Evolutionary conservation across 2,113 vertebrate genomes (phyloP).

Genomic region (Gobius niger): DNA sequence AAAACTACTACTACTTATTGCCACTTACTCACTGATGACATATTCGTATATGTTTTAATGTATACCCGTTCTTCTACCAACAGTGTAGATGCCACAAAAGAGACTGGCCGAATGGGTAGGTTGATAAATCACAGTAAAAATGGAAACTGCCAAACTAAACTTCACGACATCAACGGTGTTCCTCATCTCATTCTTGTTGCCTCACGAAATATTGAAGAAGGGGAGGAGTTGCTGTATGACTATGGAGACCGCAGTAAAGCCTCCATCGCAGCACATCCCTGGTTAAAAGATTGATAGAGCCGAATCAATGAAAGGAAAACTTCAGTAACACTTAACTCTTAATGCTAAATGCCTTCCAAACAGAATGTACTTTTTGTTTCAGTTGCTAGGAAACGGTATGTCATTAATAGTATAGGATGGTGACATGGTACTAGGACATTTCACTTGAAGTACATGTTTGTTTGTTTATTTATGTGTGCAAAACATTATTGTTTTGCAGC

Average conservation of each 20-base stretch:
- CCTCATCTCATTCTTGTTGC: conserved; percentile 97
- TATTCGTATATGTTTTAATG: not conserved
- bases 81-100: conserved; percentile 94
- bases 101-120: conserved; percentile 86
- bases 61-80: not conserved
- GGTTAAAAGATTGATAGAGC: conserved; percentile 87
- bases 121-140: conserved; percentile 97
- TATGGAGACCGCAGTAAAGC: conserved; percentile 95
- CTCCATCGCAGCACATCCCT: conserved; percentile 90
- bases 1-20: too few relatives aligned
- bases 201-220: conserved; percentile 87
- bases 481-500: conserved; percentile 70
- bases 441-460: conserved; percentile 73
- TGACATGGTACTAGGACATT: conserved; percentile 24
- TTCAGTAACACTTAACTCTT: conserved; percentile 43
- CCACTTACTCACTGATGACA: too few relatives aligned
- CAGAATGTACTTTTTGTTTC: conserved; percentile 56
- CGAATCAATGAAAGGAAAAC: conserved; percentile 42
- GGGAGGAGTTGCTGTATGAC: conserved; percentile 95
- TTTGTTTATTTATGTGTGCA: conserved; percentile 76
- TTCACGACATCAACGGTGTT: conserved; percentile 88
- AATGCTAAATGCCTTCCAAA: conserved; percentile 72
- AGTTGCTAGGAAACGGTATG: conserved; percentile 13
- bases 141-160: conserved; percentile 96
- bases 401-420: not conserved